phyloP scores from a whole-genome alignment of 2,888 invertebrate species.

The Nephrotoma appendiculata region DNA sequence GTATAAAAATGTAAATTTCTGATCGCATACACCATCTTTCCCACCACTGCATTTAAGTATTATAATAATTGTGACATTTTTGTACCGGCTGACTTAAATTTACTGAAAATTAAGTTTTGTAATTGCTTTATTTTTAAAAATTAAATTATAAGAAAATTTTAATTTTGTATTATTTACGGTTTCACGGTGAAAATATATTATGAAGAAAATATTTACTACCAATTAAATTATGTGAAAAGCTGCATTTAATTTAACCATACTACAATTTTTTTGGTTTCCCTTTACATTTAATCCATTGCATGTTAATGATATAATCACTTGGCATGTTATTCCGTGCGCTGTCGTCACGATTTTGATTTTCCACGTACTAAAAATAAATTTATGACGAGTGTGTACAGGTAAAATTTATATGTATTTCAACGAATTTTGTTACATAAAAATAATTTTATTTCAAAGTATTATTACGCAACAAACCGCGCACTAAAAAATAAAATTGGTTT shows the following conservation, averaged over 20 bases:
- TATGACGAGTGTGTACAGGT: background rate
- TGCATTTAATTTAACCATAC: background rate
- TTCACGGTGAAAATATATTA: background rate
- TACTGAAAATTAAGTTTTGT: background rate
- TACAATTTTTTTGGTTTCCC: background rate
- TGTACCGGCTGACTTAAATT: background rate
- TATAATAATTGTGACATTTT: too few species aligned
- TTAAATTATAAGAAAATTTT: background rate
- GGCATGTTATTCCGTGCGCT: background rate
- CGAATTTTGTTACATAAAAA: background rate
- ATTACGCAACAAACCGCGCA: background rate
- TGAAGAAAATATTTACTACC: background rate
- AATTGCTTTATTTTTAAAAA: background rate
- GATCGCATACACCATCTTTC: too few species aligned
- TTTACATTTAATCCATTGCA: background rate
- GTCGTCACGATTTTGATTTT: background rate
- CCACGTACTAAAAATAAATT: background rate
- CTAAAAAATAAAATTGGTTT: background rate
- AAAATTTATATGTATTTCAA: background rate
- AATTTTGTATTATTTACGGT: background rate
- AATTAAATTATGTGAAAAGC: background rate
- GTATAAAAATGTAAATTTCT: too few species aligned
- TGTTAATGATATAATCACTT: background rate
- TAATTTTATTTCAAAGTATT: background rate
- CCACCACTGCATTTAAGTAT: background rate